Percentiles rank a stretch among this genome's conserved stretches.
Conservation (phyloP, 2,888 invertebrate species). For the Gari tellinella region DNA sequence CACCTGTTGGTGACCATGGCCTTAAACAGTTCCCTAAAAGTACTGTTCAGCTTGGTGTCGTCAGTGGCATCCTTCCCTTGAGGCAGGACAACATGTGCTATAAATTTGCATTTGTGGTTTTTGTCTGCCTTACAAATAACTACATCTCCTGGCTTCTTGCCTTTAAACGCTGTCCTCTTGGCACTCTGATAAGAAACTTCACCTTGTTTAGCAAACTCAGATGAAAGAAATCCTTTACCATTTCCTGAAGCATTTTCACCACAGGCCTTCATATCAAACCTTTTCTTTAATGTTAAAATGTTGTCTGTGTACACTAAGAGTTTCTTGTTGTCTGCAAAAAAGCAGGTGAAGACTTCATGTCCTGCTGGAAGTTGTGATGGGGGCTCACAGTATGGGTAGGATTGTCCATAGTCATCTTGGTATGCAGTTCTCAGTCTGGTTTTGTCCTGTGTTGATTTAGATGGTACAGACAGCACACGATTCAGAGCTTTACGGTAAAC, state of each 20-base stretch:
- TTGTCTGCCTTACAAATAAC: not conserved
- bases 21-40: slow-evolving; percentile 10
- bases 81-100: slow-evolving; percentile 8
- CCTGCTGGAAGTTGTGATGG: too few relatives aligned
- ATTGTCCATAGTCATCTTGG: too few relatives aligned
- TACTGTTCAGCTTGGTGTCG: slow-evolving; percentile 3
- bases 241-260: slow-evolving; percentile 21
- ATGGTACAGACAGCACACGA: too few relatives aligned
- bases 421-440: too few relatives aligned
- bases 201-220: slow-evolving; percentile 6
- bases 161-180: slow-evolving; percentile 6
- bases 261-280: slow-evolving; percentile 30
- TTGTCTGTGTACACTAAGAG: not conserved
- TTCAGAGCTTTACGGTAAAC: too few relatives aligned
- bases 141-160: slow-evolving; percentile 20
- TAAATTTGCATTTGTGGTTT: not conserved
- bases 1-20: slow-evolving; percentile 7
- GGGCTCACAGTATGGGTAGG: too few relatives aligned
- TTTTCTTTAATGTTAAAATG: not conserved
- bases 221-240: slow-evolving; percentile 11
- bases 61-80: not conserved
- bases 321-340: too few relatives aligned
- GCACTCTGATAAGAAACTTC: not conserved
- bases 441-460: too few relatives aligned
- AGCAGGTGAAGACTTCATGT: too few relatives aligned